A percentile compares a stretch with the other conserved stretches of the same genome.
Conservation (phyloP, 2,888 invertebrate genomes). For the Pollenia labialis region DNA sequence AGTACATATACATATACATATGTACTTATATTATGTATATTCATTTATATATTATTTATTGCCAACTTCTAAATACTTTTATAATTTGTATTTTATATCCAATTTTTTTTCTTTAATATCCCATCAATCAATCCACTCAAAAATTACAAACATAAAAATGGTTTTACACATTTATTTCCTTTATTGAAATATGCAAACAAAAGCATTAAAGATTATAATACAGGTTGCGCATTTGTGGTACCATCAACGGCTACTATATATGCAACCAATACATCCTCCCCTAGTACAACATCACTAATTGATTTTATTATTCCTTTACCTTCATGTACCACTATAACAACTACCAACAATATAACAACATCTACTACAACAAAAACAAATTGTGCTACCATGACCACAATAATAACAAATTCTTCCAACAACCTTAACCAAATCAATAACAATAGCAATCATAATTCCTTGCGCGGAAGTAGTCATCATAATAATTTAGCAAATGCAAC, state of each 20-base stretch:
- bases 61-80: too few relatives aligned
- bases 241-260: slow-evolving; percentile 60
- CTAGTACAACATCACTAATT: slow-evolving; percentile 67
- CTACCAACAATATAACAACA: slow-evolving; percentile 59
- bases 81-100: neutral
- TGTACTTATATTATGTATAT: too few relatives aligned
- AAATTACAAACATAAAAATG: neutral
- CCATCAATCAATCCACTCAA: neutral
- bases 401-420: slow-evolving; percentile 59
- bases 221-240: slow-evolving; percentile 59
- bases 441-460: slow-evolving; percentile 70
- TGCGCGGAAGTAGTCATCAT: slow-evolving; percentile 76
- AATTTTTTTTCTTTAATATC: slow-evolving; percentile 8
- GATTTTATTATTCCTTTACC: slow-evolving; percentile 73
- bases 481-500: slow-evolving; percentile 69
- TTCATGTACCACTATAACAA: slow-evolving; percentile 68
- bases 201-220: slow-evolving; percentile 63
- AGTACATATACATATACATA: too few relatives aligned
- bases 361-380: slow-evolving; percentile 46
- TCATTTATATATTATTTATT: too few relatives aligned
- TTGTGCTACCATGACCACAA: slow-evolving; percentile 64
- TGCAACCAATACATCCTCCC: slow-evolving; percentile 65
- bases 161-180: neutral
- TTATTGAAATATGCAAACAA: neutral
- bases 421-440: slow-evolving; percentile 58